phyloP scores from a whole-genome alignment of 2,888 invertebrate genomes.

The Dryomyza anilis region DNA sequence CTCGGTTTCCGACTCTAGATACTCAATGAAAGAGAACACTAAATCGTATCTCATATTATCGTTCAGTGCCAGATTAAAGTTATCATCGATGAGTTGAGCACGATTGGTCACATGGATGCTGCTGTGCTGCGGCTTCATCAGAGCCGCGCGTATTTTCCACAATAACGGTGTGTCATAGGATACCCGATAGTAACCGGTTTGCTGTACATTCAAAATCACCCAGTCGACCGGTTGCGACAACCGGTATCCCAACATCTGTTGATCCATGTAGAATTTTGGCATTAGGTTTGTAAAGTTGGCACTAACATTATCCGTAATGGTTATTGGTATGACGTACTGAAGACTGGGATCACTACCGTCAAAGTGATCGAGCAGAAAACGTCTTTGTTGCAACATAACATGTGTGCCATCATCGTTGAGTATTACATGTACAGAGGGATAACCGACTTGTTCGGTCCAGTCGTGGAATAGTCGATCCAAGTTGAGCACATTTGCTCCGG shows the following conservation, averaged over 20 bases:
- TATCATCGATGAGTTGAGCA: conserved; percentile 83
- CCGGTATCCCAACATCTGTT: conserved; percentile 22
- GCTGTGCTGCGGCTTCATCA: conserved; percentile 37
- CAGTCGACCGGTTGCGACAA: conserved; percentile 41
- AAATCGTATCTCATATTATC: conserved; percentile 66
- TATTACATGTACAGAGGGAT: conserved; percentile 67
- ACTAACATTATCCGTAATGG: conserved; percentile 45
- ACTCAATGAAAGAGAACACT: conserved; percentile 72
- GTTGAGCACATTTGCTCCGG: conserved; percentile 49
- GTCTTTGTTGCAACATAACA: conserved; percentile 41
- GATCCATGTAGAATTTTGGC: conserved; percentile 40
- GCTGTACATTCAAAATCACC: conserved; percentile 52
- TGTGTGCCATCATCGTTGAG: conserved; percentile 13
- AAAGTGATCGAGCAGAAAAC: conserved; percentile 41
- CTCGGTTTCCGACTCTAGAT: conserved; percentile 70
- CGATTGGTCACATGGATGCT: conserved; percentile 71
- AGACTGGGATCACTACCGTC: conserved; percentile 38
- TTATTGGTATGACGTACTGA: conserved; percentile 52
- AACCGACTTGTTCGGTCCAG: conserved; percentile 72
- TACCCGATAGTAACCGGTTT: conserved; percentile 66
- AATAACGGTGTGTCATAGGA: conserved; percentile 72
- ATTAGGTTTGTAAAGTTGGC: conserved; percentile 43
- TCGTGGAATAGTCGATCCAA: conserved; percentile 59
- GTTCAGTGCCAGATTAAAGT: conserved; percentile 74
- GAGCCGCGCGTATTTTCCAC: conserved; percentile 45